phyloP scores from a whole-genome alignment of 2,888 invertebrate genomes.

The Erebia palarica region DNA sequence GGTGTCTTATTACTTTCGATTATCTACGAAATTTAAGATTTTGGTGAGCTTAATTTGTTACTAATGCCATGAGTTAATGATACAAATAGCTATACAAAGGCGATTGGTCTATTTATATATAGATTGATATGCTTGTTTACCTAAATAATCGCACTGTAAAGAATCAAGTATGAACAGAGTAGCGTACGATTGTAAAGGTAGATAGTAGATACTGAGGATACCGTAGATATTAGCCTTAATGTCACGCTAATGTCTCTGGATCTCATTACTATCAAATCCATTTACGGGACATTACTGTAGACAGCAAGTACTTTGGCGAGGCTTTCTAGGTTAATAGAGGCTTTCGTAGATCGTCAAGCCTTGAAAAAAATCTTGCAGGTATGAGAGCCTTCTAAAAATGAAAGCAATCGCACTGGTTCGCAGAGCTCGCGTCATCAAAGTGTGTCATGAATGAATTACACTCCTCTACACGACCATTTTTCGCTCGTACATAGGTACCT shows the following conservation, averaged over 20 bases:
- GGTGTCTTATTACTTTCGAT: not conserved
- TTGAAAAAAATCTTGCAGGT: not conserved
- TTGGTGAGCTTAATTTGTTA: not conserved
- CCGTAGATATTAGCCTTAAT: conserved; percentile 2
- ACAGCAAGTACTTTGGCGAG: not conserved
- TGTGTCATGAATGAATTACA: too few relatives aligned
- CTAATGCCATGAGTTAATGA: too few relatives aligned
- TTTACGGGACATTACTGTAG: conserved; percentile 5
- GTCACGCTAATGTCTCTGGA: conserved; percentile 16
- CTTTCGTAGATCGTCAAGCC: not conserved
- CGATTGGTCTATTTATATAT: too few relatives aligned
- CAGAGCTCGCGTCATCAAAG: too few relatives aligned
- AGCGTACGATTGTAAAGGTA: not conserved
- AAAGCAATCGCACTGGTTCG: too few relatives aligned
- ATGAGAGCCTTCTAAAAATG: not conserved
- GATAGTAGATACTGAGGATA: not conserved
- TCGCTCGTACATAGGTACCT: too few relatives aligned
- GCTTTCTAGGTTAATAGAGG: conserved; percentile 17
- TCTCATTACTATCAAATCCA: conserved; percentile 17
- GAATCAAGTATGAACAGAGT: not conserved
- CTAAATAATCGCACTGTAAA: not conserved
- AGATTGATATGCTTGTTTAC: not conserved
- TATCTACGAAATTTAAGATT: not conserved
- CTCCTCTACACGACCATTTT: too few relatives aligned
- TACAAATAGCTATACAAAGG: too few relatives aligned